Conservation (phyloP, 2,113 vertebrate genomes). For the Ctenomys sociabilis region DNA sequence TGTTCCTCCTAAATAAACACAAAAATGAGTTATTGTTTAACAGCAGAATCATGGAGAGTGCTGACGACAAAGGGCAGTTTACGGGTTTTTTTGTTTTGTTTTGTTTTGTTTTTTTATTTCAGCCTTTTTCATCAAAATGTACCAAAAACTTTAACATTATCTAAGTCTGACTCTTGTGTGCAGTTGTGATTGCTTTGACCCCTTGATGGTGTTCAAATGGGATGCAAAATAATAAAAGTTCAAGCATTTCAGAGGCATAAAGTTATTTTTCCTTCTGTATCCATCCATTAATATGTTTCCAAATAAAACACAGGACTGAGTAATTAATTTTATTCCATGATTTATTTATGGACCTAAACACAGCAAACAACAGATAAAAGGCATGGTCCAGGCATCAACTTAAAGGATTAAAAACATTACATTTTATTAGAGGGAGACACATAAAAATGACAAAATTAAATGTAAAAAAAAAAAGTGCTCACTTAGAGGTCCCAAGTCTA, state of each 20-base stretch:
- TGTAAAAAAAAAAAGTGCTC: conserved; percentile 84
- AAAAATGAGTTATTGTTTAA: conserved; percentile 74
- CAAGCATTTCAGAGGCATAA: conserved; percentile 82
- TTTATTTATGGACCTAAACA: conserved; percentile 86
- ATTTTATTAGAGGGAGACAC: conserved; percentile 86
- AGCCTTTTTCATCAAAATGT: conserved; percentile 80
- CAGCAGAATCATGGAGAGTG: conserved; percentile 60
- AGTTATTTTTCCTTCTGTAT: conserved; percentile 79
- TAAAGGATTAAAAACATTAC: conserved; percentile 87
- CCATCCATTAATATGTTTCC: conserved; percentile 84
- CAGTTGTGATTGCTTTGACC: conserved; percentile 83
- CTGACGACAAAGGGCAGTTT: conserved; percentile 80
- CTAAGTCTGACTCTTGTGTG: conserved; percentile 83
- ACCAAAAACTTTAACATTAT: conserved; percentile 84
- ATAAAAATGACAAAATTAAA: conserved; percentile 86
- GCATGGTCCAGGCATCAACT: conserved; percentile 82
- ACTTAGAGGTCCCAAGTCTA: conserved; percentile 83
- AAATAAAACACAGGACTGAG: conserved; percentile 87
- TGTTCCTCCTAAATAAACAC: conserved; percentile 58
- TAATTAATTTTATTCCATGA: conserved; percentile 87
- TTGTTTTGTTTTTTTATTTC: conserved; percentile 77
- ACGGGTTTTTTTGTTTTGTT: conserved; percentile 73
- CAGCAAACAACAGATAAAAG: conserved; percentile 87
- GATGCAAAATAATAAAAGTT: conserved; percentile 82
- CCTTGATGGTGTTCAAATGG: conserved; percentile 82